phyloP scores from a whole-genome alignment of 2,888 invertebrate species.

The Ephialtes manifestator region DNA sequence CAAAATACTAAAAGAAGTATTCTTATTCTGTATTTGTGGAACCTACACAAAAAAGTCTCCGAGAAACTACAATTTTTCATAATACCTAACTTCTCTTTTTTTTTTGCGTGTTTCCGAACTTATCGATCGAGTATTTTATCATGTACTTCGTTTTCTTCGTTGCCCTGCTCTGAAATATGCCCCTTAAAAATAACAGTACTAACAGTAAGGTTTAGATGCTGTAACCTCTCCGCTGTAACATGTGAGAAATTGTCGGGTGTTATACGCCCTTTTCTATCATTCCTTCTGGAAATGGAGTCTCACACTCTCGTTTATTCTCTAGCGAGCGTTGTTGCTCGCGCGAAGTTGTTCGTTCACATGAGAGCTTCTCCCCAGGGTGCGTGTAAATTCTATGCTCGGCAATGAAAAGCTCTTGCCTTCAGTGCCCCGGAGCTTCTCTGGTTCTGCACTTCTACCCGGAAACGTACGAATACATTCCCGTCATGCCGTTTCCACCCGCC shows the following conservation, averaged over 20 bases:
- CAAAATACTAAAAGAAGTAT: no score
- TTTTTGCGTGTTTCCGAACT: no score
- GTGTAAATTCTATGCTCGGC: slow-evolving; percentile 45
- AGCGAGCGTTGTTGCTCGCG: slow-evolving; percentile 35
- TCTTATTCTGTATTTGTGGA: no score
- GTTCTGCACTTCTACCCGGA: slow-evolving; percentile 14
- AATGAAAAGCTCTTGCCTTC: slow-evolving; percentile 62
- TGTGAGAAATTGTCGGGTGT: slow-evolving; percentile 68
- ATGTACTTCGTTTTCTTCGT: neutral
- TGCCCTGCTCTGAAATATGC: neutral
- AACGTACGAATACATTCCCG: slow-evolving; percentile 25
- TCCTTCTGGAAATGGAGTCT: slow-evolving; percentile 60
- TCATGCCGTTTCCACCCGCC: slow-evolving; percentile 49
- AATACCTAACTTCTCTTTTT: no score
- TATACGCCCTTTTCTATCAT: slow-evolving; percentile 5
- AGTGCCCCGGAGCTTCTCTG: slow-evolving; percentile 3
- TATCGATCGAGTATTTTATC: no score
- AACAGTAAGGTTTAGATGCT: neutral
- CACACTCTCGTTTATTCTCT: slow-evolving; percentile 38
- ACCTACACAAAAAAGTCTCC: no score
- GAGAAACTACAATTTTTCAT: no score
- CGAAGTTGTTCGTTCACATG: slow-evolving; percentile 13
- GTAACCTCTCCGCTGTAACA: neutral
- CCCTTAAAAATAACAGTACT: neutral
- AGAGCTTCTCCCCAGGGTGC: slow-evolving; percentile 22